Base-by-base conservation (phyloP, 1,140 invertebrate genomes). In the Drosophila prosaltans region DNA sequence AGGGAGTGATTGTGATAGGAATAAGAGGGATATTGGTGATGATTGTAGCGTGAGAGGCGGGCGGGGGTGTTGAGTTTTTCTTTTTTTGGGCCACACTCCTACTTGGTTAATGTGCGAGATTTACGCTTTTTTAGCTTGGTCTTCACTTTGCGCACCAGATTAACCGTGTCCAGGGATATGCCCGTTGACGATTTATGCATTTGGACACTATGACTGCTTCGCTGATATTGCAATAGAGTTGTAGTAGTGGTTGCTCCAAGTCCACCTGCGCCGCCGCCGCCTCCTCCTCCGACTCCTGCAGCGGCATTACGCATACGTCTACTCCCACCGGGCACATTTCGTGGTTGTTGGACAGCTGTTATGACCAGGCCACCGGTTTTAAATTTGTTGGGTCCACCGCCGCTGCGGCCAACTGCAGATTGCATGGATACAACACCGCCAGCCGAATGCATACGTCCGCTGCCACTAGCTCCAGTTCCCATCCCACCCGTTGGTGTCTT, bases 361-460 rank as follows among this genome's bases (percentile, higher is more conserved):
- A 94, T 93, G 2, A 94, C 94, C 74, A 94, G 92, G n/a, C 94
- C 94, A 68, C 93, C 92, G 79, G 95, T 95, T 78, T 93, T 93
- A 74, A 95, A 94, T 69, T 93, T 93, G 72, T 71, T 78, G 2
- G 85, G 40, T 32, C 24, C 7, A 39, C 41, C 11, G 7, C 63
- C 51, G 21, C 45, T 16, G 41, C 54, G 36, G 10, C 62, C 45
- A 21, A 55, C 43, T 43, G 45, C 60, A 32, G 36, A 64, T 30
- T 78, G 63, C 39, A 51, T n/a, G 5, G 21, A n/a, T 21, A 39
- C 57, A 32, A 10, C 48, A 3, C 8, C 72, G 0, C 69, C 76
- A 11, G 71, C 71, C 1, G 78, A 74, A 32, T 79, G 59, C 40
- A 58, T 72, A 7, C 75, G 65, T 10, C 65, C 66, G 2, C n/a